Percentiles rank a stretch among this genome's conserved stretches.
These are phyloP conservation scores for Dipus sagitta DNA, from an alignment of 2,797 vertebrate species.

Conservation along the genomic window DNA sequence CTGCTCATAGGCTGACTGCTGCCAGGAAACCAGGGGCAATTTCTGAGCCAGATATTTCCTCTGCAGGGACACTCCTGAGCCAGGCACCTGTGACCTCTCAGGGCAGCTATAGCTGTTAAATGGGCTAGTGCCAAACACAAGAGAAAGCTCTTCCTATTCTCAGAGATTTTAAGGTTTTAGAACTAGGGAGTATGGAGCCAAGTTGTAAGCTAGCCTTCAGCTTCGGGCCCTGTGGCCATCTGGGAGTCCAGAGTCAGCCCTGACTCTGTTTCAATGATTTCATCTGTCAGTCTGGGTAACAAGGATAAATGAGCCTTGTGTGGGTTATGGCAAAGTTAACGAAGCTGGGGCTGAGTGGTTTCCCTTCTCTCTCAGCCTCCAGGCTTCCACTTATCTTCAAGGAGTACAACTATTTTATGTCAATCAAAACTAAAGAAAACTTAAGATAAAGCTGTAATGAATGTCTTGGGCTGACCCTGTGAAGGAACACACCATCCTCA, in stretches of 20 bases:
- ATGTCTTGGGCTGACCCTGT: fast-evolving
- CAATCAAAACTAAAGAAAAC: neutral
- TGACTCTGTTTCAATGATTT: neutral
- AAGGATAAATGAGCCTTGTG: neutral
- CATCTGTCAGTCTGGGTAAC: neutral
- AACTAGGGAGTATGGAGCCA: neutral
- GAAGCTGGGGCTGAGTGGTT: too few species aligned
- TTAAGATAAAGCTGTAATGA: neutral
- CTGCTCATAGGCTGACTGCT: neutral
- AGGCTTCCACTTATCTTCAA: neutral
- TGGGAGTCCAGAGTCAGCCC: neutral
- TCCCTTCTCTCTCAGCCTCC: neutral
- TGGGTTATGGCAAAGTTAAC: neutral
- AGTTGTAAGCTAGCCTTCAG: neutral
- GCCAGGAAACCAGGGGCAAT: neutral
- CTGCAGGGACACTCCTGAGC: neutral
- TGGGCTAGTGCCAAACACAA: neutral
- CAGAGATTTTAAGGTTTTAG: neutral
- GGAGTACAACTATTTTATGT: too few species aligned
- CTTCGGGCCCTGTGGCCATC: neutral
- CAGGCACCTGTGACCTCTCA: neutral
- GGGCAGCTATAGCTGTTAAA: neutral
- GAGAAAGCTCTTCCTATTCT: neutral
- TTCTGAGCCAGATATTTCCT: neutral
- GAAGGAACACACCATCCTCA: fast-evolving